Percentiles rank a stretch among this genome's conserved stretches.
Conservation (phyloP, 2,888 invertebrate genomes). For the Platycheirus albimanus region DNA sequence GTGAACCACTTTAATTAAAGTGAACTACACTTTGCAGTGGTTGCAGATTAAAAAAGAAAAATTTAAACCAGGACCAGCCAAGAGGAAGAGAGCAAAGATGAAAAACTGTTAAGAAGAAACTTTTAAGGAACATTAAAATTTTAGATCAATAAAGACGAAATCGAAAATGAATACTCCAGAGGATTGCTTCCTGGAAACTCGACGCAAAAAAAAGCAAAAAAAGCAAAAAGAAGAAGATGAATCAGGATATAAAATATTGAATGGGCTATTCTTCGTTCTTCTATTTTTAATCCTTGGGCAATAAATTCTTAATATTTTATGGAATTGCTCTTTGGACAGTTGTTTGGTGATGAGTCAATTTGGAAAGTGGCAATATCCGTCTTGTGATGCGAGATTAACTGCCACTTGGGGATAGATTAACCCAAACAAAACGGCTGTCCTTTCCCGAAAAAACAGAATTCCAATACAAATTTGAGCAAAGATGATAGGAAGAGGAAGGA, state of each 20-base stretch:
- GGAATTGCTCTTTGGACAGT: constrained; percentile 1
- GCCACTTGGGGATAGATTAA: constrained; percentile 16
- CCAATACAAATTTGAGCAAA: neutral
- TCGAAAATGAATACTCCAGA: constrained; percentile 44
- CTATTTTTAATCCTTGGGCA: neutral
- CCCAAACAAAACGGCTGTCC: neutral
- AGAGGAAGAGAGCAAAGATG: neutral
- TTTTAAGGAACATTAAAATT: constrained; percentile 45
- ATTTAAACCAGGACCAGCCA: neutral
- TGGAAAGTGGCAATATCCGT: constrained; percentile 1
- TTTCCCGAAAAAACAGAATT: neutral
- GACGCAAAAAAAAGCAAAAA: no score
- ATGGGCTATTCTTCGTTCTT: neutral
- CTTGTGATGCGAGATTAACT: neutral
- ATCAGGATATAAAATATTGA: neutral
- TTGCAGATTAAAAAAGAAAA: neutral
- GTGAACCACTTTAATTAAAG: constrained; percentile 3
- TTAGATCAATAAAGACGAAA: constrained; percentile 56
- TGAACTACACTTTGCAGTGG: neutral
- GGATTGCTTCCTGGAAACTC: constrained; percentile 15
- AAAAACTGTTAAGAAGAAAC: constrained; percentile 23
- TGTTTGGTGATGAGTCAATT: constrained; percentile 7
- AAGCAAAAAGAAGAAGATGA: no score
- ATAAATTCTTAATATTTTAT: constrained; percentile 19
- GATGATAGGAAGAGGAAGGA: neutral